Base-by-base conservation (phyloP, 2,888 invertebrate genomes). In the Leptopterna dolabrata region DNA sequence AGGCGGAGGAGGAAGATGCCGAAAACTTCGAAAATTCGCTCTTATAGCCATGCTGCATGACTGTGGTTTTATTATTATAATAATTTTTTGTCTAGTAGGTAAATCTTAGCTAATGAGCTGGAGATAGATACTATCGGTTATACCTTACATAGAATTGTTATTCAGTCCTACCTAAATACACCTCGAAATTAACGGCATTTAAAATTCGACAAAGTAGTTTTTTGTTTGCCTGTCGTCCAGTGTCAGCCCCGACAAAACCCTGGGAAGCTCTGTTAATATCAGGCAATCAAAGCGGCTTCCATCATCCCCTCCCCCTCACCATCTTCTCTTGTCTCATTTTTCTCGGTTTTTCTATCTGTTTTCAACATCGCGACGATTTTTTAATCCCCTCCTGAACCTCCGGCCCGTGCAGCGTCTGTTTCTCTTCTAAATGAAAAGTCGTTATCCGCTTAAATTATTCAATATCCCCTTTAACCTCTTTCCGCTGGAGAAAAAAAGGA, bases 361-460 rank as follows among this genome's bases (percentile, higher is more conserved):
- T 63, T 27, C 63, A 63, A 63, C 63, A 63, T 63, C 27, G 24
- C 63, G 24, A 27, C 63, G 36, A 4, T 63, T 63, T 63, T 63
- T 63, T 63, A 63, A 63, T 24, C 24, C 24, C 63, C 19, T 63
- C 27, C 36, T 36, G 36, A n/a, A 7, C 63, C 63, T 27, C n/a
- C 51, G 1, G n/a, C n/a, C 63, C 63, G 0, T n/a, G 11, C 63
- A 63, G 19, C 63, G 63, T 63, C 63, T 63, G 63, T 63, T 63
- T 63, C 24, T 6, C 36, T 24, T 63, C 63, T 63, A 63, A 63
- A 63, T 63, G 63, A 63, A 63, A 63, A 63, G 63, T 63, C 63
- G 63, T 63, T 63, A 63, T 63, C 63, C 63, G 63, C 63, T 63
- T 63, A 63, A 63, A 63, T 63, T 63, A 63, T 63, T 63, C 63